Base-by-base conservation (phyloP, 1,140 invertebrate species). In the Cydia splendana region DNA sequence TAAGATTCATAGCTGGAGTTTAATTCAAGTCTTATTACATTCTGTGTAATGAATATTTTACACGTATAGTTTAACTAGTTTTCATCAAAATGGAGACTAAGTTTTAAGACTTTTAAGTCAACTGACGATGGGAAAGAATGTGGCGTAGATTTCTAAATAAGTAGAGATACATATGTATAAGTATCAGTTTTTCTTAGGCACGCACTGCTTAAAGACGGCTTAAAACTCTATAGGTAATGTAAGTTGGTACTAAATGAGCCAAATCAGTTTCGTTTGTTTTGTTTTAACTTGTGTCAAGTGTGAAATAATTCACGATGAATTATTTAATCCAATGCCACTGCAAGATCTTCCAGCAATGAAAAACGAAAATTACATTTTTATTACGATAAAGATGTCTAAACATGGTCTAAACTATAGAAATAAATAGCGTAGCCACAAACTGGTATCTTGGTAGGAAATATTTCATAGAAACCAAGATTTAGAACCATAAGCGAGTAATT, bases 401-500 rank as follows among this genome's bases (percentile, higher is more conserved):
- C n/a, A n/a, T n/a, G n/a, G n/a, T n/a, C n/a, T 53, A n/a, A 53
- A 51, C 48, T 5, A 51, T 15, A 51, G 38, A 51, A n/a, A 18
- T 7, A 18, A 18, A n/a, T 57, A 57, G 6, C 15, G 7, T 15
- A 15, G 13, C 48, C 48, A 51, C 12, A 13, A 15, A 15, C 6
- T 5, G 53, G 4, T 57, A 57, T 57, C n/a, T 57, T 20, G 6
- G 53, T 57, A 62, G 9, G 57, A 7, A 20, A 24, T 24, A 62
- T 24, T 62, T 24, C 2, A 9, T 24, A 62, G 6, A 24, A 20
- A 62, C 7, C 20, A 62, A 24, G 57, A 24, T 62, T 62, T 24
- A 62, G 57, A 62, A 24, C 20, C 57, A 62, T 62, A 62, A 62
- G 57, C 67, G 67, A 38, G 30, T 71, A 71, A 71, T 45, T 42